phyloP scores from a whole-genome alignment of 2,797 vertebrate genomes.

The Pseudochirops corinnae region DNA sequence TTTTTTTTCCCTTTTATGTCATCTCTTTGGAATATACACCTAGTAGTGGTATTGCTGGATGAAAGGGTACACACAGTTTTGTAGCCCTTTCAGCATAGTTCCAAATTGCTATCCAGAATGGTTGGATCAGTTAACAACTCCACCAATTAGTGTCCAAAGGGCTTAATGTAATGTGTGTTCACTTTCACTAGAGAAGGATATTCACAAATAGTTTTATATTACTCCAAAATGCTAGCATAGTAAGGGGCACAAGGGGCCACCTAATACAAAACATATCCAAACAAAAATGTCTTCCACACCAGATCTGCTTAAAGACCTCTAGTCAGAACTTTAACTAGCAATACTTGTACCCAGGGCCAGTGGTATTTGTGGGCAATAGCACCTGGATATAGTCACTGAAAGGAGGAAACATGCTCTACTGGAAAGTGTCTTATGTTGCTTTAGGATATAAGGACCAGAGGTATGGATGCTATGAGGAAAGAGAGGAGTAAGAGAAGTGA shows the following conservation, averaged over 20 bases:
- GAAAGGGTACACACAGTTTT: neutral
- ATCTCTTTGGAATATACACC: neutral
- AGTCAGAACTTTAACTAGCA: neutral
- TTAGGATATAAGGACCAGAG: neutral
- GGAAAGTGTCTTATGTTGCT: neutral
- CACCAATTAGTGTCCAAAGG: neutral
- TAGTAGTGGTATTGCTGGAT: neutral
- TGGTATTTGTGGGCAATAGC: neutral
- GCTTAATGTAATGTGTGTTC: neutral
- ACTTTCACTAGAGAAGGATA: neutral
- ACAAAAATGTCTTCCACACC: neutral
- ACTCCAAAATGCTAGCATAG: neutral
- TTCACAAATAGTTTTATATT: neutral
- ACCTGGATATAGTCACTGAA: neutral
- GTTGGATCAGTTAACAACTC: neutral
- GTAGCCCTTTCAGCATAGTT: neutral
- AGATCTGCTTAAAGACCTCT: neutral
- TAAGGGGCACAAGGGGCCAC: neutral
- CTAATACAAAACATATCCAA: neutral
- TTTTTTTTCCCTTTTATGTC: neutral
- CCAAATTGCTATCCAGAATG: neutral
- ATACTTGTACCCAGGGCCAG: neutral
- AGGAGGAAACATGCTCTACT: neutral
- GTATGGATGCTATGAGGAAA: neutral
- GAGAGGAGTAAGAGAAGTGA: no score